These are phyloP conservation scores for Latrodectus elegans DNA, from an alignment of 2,888 invertebrate genomes.

Conservation along the genomic window DNA sequence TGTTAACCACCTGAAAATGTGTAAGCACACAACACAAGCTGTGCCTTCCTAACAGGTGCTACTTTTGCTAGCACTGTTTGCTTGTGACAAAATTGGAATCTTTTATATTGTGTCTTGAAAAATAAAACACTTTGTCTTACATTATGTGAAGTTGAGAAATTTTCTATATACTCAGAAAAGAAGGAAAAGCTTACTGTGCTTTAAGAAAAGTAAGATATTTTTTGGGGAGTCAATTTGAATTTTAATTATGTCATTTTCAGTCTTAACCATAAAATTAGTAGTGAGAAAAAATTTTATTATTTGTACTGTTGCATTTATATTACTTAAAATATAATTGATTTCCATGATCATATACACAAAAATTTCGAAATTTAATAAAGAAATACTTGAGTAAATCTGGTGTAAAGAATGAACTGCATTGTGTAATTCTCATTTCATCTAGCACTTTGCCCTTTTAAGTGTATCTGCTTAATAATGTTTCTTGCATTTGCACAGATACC, in stretches of 20 bases:
- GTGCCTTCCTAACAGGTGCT: conserved; percentile 69
- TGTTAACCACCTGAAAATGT: conserved; percentile 19
- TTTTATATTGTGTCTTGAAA: conserved; percentile 63
- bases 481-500: conserved; percentile 51
- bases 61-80: conserved; percentile 67
- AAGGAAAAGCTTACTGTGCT: too few relatives aligned
- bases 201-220: not conserved
- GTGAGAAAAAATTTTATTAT: too few relatives aligned
- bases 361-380: not conserved
- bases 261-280: too few relatives aligned
- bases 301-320: too few relatives aligned
- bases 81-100: conserved; percentile 64
- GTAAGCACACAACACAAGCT: conserved; percentile 67
- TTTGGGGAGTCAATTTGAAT: not conserved
- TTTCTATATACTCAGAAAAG: conserved; percentile 10
- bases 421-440: conserved; percentile 29
- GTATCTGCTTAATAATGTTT: conserved; percentile 42
- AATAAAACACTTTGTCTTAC: conserved; percentile 58
- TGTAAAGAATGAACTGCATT: not conserved
- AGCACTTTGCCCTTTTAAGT: conserved; percentile 46
- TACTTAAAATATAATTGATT: too few relatives aligned
- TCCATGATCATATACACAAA: not conserved
- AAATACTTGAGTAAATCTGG: not conserved
- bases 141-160: conserved; percentile 38
- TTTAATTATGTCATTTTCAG: not conserved